Percentiles rank a stretch among this genome's conserved stretches.
Evolutionary conservation across 1,140 invertebrate species (phyloP).

Genomic region (Homalodisca vitripennis): DNA sequence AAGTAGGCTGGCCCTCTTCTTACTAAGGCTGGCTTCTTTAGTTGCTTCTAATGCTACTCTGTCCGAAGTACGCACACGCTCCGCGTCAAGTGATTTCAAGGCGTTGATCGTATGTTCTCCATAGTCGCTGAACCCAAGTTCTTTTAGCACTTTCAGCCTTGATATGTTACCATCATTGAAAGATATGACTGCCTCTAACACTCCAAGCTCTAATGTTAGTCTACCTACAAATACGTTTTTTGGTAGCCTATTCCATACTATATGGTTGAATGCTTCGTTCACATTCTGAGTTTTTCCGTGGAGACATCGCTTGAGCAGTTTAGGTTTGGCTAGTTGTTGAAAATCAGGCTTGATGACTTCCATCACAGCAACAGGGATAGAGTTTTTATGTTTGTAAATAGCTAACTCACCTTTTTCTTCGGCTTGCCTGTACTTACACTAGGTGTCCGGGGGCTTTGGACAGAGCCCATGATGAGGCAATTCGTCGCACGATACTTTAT

Average conservation of each 20-base stretch:
- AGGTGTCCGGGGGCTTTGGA: conserved; percentile 40
- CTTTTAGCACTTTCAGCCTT: conserved; percentile 27
- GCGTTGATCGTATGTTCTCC: neutral
- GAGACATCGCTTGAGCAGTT: conserved; percentile 37
- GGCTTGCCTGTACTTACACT: conserved; percentile 43
- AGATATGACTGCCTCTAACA: conserved; percentile 28
- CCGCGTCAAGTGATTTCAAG: neutral
- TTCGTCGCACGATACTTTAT: conserved; percentile 22
- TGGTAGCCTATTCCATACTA: conserved; percentile 35
- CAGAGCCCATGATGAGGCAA: conserved; percentile 38
- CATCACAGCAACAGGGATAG: neutral
- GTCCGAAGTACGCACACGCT: neutral
- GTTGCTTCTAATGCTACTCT: neutral
- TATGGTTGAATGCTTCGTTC: conserved; percentile 36
- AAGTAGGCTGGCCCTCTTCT: neutral
- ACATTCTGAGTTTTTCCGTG: conserved; percentile 35
- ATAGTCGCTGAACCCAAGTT: neutral
- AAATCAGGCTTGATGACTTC: conserved; percentile 33
- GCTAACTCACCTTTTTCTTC: conserved; percentile 33
- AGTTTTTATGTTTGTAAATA: conserved; percentile 32
- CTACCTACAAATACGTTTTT: conserved; percentile 36
- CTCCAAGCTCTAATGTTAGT: conserved; percentile 31
- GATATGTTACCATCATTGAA: conserved; percentile 34
- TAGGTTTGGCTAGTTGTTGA: conserved; percentile 28
- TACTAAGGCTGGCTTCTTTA: conserved; percentile 13